These are phyloP conservation scores for Plestiodon gilberti DNA, from an alignment of 2,113 vertebrate species.

Conservation along the genomic window DNA sequence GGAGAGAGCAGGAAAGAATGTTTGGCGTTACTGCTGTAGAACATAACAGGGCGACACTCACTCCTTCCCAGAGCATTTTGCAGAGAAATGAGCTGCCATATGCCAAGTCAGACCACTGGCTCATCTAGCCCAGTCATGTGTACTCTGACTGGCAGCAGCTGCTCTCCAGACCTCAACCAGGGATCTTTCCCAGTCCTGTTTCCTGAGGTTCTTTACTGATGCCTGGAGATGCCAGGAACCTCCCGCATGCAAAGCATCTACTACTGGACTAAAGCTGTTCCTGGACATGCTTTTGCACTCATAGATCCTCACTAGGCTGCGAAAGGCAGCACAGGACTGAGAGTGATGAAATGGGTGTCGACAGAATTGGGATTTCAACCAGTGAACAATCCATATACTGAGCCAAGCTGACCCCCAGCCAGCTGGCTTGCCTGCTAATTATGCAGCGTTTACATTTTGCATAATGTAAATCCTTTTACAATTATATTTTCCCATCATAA, in stretches of 20 bases:
- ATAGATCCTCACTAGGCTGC: background rate
- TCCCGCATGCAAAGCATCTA: background rate
- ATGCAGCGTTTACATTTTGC: background rate
- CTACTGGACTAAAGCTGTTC: background rate
- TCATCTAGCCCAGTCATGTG: background rate
- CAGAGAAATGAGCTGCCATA: background rate
- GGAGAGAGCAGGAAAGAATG: background rate
- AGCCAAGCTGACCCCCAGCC: background rate
- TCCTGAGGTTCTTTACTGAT: background rate
- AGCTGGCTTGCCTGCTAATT: background rate
- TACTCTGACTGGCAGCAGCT: background rate
- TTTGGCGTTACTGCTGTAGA: background rate
- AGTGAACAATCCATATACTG: background rate
- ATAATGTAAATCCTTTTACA: background rate
- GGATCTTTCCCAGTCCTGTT: background rate
- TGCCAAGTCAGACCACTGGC: background rate
- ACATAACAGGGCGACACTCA: background rate
- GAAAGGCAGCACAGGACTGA: background rate
- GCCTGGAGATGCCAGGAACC: background rate
- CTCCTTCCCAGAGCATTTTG: background rate
- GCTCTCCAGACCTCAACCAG: background rate
- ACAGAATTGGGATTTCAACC: background rate
- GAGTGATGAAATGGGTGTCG: background rate
- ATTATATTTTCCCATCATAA: background rate
- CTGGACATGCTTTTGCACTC: background rate